These are phyloP conservation scores for Euwallacea fornicatus DNA, from an alignment of 1,140 invertebrate species.

Conservation along the genomic window DNA sequence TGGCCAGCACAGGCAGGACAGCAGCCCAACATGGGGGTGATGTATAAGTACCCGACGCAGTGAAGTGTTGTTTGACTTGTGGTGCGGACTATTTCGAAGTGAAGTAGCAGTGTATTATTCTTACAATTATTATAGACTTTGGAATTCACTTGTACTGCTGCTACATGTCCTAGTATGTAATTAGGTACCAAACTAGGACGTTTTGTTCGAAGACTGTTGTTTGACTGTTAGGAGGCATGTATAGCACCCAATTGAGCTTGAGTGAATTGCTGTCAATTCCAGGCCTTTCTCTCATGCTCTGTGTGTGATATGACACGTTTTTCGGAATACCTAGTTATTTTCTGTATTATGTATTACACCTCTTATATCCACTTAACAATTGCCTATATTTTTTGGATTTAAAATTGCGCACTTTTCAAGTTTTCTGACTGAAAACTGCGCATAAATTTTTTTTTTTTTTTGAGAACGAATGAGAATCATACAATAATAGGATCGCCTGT, in stretches of 20 bases:
- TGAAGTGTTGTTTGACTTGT: slow-evolving; percentile 53
- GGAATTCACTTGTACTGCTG: neutral
- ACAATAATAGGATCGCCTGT: neutral
- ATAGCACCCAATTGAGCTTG: slow-evolving; percentile 1
- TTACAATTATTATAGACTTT: slow-evolving; percentile 22
- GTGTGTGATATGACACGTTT: neutral
- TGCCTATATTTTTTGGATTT: too few relatives aligned
- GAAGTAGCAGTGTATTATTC: slow-evolving; percentile 23
- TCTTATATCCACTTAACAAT: too few relatives aligned
- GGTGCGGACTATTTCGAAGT: slow-evolving; percentile 17
- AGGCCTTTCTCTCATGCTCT: too few relatives aligned
- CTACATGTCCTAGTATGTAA: neutral
- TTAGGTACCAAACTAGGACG: neutral
- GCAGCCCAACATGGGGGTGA: slow-evolving; percentile 59
- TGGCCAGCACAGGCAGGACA: slow-evolving; percentile 50
- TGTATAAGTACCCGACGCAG: slow-evolving; percentile 80
- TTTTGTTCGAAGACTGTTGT: neutral
- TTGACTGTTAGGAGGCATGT: neutral
- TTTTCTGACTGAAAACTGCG: too few relatives aligned
- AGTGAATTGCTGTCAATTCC: too few relatives aligned
- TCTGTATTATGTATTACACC: too few relatives aligned
- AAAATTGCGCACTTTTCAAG: too few relatives aligned
- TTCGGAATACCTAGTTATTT: neutral
- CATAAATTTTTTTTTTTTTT: neutral
- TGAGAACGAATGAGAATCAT: neutral